Conservation (phyloP, 1,140 invertebrate species). For the Drosophila biarmipes region DNA sequence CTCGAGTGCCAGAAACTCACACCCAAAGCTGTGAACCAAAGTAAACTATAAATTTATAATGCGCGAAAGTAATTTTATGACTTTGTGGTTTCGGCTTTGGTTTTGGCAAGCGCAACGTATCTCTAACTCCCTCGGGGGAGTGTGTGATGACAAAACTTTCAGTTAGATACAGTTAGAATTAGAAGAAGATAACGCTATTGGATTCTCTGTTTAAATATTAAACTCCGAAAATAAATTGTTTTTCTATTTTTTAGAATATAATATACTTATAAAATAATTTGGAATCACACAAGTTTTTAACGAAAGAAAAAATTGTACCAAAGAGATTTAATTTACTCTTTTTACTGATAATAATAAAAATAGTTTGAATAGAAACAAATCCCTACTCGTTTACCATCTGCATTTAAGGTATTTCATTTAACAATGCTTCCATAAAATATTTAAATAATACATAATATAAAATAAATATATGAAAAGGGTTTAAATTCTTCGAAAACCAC, state of each 20-base stretch:
- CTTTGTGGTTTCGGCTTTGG: constrained; percentile 82
- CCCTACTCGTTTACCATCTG: too few relatives aligned
- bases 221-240: not conserved
- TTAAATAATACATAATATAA: too few relatives aligned
- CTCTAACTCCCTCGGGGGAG: constrained; percentile 11
- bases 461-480: not conserved
- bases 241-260: not conserved
- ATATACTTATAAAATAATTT: too few relatives aligned
- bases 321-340: too few relatives aligned
- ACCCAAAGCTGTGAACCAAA: constrained; percentile 42
- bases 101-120: constrained; percentile 55
- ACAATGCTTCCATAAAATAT: not conserved
- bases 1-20: constrained; percentile 65
- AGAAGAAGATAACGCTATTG: not conserved
- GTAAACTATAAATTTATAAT: constrained; percentile 84
- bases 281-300: too few relatives aligned
- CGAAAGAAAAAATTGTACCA: too few relatives aligned
- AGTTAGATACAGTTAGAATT: constrained; percentile 14
- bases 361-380: too few relatives aligned
- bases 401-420: not conserved
- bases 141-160: constrained; percentile 67
- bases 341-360: too few relatives aligned
- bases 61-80: constrained; percentile 84
- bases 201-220: not conserved
- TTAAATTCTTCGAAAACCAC: not conserved